Evolutionary conservation across 2,888 invertebrate genomes (phyloP).

Genomic region (Tetragonula carbonaria): DNA sequence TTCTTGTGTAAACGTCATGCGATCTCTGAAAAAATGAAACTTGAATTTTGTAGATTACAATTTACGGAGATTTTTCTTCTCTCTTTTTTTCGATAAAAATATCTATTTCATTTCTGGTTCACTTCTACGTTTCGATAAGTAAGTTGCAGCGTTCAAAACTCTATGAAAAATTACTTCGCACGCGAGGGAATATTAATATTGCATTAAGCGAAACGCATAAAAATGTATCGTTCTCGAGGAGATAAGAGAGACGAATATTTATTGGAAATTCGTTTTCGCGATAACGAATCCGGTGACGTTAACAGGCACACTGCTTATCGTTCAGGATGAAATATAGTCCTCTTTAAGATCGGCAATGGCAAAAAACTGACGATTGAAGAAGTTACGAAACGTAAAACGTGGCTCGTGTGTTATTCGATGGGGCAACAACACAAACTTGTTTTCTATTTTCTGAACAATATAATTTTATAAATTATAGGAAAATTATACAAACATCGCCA

Average conservation of each 20-base stretch:
- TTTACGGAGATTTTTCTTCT: no score
- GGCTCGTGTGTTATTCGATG: background rate
- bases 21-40: background rate
- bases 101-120: background rate
- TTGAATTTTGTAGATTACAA: background rate
- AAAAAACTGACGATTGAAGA: slow-evolving; percentile 8
- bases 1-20: background rate
- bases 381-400: background rate
- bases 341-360: slow-evolving; percentile 2
- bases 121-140: background rate
- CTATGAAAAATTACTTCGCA: background rate
- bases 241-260: background rate
- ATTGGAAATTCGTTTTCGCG: background rate
- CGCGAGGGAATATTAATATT: background rate
- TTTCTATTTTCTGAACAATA: background rate
- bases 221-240: background rate
- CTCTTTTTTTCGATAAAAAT: background rate
- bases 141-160: background rate
- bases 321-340: slow-evolving; percentile 2
- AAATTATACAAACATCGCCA: background rate
- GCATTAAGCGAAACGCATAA: background rate
- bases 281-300: background rate
- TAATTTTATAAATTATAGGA: background rate
- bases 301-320: background rate
- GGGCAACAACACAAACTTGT: background rate